Conservation (phyloP, 2,113 vertebrate species). For the Sorex fumeus region DNA sequence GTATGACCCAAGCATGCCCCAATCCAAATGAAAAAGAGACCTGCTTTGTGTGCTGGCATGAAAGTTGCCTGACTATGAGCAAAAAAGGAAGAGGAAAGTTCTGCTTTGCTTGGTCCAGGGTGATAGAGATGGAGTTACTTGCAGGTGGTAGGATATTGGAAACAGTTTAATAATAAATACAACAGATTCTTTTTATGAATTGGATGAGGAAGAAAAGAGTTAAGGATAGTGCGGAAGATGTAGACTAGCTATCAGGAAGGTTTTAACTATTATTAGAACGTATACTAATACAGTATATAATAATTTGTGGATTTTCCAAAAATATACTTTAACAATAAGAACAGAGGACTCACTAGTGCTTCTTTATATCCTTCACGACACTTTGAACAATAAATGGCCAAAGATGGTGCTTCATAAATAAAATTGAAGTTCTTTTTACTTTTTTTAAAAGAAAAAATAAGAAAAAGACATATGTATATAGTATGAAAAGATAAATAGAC, state of each 20-base stretch:
- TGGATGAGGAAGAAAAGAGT: background rate
- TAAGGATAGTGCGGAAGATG: background rate
- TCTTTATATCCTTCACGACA: background rate
- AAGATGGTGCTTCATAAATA: background rate
- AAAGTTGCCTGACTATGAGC: background rate
- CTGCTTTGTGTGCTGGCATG: background rate
- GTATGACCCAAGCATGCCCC: background rate
- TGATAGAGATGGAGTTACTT: background rate
- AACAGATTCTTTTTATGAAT: background rate
- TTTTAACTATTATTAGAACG: background rate
- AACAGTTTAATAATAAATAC: background rate
- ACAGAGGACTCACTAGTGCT: background rate
- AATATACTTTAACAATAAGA: background rate
- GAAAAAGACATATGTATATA: background rate
- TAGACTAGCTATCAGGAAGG: background rate
- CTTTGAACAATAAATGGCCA: background rate
- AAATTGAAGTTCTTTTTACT: background rate
- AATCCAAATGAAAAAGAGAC: background rate
- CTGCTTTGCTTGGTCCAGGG: background rate
- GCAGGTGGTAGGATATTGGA: background rate
- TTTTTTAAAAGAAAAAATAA: background rate
- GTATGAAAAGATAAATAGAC: background rate
- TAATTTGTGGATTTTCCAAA: background rate
- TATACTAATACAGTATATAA: no score
- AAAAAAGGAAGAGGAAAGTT: background rate